A percentile compares a stretch with the other conserved stretches of the same genome.
These are phyloP conservation scores for human DNA, from an alignment of 2,113 vertebrate species.

Conservation along the genomic window DNA sequence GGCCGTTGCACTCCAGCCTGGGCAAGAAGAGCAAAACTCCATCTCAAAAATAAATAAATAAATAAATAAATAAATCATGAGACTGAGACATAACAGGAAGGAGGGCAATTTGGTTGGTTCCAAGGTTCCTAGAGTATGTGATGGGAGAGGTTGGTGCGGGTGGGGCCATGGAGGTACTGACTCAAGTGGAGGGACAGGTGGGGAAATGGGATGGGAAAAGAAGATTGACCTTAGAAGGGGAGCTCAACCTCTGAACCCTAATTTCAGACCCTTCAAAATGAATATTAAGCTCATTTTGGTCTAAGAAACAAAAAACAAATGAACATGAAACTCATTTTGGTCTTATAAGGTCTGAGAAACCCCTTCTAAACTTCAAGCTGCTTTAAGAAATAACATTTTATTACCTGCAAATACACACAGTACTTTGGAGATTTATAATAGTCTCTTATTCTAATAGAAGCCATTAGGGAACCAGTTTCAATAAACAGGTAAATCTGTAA, in stretches of 20 bases:
- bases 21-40: not conserved
- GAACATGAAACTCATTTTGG: not conserved
- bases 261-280: not conserved
- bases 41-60: not conserved
- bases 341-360: not conserved
- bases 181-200: not conserved
- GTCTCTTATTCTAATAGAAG: not conserved
- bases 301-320: too few species aligned
- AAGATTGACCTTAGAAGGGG: not conserved
- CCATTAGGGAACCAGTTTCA: not conserved
- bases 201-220: not conserved
- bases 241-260: not conserved
- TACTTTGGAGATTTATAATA: not conserved
- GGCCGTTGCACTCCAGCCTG: not conserved
- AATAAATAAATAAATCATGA: not conserved
- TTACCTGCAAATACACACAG: not conserved
- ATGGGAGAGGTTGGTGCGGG: not conserved
- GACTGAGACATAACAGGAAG: not conserved
- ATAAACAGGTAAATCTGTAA: not conserved
- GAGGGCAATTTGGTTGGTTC: not conserved
- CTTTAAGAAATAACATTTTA: not conserved
- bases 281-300: too few species aligned
- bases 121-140: not conserved
- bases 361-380: not conserved
- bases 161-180: accelerated